Evolutionary conservation across 2,113 vertebrate species (phyloP), one percentile per base, ranked within the genome.

Genomic region (Rhea pennata): DNA sequence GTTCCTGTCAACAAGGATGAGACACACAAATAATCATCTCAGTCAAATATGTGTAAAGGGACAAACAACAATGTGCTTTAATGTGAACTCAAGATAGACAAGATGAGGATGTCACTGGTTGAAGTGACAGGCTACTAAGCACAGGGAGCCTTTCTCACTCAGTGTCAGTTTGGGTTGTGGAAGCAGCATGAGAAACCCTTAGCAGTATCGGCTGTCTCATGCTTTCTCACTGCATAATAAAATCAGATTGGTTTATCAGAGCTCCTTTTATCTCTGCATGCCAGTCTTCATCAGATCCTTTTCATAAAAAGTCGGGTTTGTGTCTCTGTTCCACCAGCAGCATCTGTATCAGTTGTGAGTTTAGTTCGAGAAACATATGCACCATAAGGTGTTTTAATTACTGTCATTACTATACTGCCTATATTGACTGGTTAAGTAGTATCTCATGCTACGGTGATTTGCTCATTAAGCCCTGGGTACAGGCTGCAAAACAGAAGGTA

Each of bases 301-400:
- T 71, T 93, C 50, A 90, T 74, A 67, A 64, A 72, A 29, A 75
- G 46, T 40, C 24, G 51, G 10, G 17, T 54, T 75, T 61, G 29
- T 39, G 77, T 58, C 44, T 84, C n/a, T 86, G 36, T 75, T 91
- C 61, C 1, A 4, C 31, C 40, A 84, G 50, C 17, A 82, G 76
- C 42, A 15, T 84, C 29, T 2, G 1, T 53, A 40, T 67, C 77
- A 75, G 26, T 48, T 46, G 36, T 24, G 39, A 29, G 15, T 73
- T 94, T 87, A 77, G 19, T 85, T 92, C 1, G 3, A 66, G 85
- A 95, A 94, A 74, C 39, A 14, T 51, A 20, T 0, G 3, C 51
- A 56, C 36, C 69, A 87, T 78, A 94, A 96, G 62, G 79, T 78
- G 48, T 88, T 96, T 89, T 91, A 96, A 95, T 96, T 95, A 73